Base-by-base conservation (phyloP, 2,113 vertebrate genomes). In the Murina feae region DNA sequence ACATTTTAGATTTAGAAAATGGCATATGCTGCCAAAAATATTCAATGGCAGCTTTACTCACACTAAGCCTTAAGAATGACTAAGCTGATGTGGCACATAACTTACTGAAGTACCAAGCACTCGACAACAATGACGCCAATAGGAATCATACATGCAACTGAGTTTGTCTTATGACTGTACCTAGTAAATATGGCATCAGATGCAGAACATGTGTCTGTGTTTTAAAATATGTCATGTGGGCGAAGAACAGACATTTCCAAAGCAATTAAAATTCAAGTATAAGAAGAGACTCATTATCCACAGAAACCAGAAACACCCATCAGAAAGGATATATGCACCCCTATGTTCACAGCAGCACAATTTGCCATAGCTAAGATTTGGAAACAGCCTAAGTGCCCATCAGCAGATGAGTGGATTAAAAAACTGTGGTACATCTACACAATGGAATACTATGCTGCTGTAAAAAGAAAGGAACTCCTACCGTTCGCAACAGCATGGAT, bases 101-200 rank as follows among this genome's bases (percentile, higher is more conserved):
- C 39, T 25, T 47, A 37, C 7, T 10, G 2, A 69, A 53, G 28
- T 8, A 25, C 3, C 9, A 2, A 4, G 4, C 1, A 18, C 18
- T 25, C 58, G 37, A 3, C 39, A 28, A 74, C 21, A 6, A 18
- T 0, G 12, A 20, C 0, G 0, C 0, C 1, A 3, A 44, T 0
- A 5, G n/a, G 25, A 65, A 25, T 1, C 60, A 20, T 0, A 20
- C 11, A 3, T 23, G 16, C 1, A 21, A 32, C 0, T 16, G 28
- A 12, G 20, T 39, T 6, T 44, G 6, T 47, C 76, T 53, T 53
- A 42, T 16, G 13, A 42, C 32, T 14, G 5, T 17, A n/a, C 20
- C 37, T 5, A 44, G 20, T 20, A 39, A 69, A 58, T 4, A 49
- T 0, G 0, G 53, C 69, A 49, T 12, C 21, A 17, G 23, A 76